Conservation (phyloP, 2,888 invertebrate genomes). For the Diachrysia chrysitis region DNA sequence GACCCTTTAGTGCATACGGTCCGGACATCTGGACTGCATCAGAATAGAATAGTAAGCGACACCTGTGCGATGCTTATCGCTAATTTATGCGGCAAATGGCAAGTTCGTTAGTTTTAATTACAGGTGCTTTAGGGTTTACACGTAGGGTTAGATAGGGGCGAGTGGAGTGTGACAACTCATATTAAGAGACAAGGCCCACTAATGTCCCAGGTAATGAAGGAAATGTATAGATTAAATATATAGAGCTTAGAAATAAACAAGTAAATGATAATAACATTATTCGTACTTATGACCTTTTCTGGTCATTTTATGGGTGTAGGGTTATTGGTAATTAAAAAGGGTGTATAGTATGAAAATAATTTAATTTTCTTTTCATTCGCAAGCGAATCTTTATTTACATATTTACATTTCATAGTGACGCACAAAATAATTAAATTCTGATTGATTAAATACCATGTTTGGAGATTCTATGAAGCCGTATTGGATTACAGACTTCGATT, state of each 20-base stretch:
- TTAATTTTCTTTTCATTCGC: constrained; percentile 65
- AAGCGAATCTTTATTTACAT: constrained; percentile 57
- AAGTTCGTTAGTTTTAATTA: constrained; percentile 50
- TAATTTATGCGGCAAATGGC: constrained; percentile 64
- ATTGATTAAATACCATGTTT: not conserved
- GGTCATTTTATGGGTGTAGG: not conserved
- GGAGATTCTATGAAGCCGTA: not conserved
- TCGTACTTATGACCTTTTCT: not conserved
- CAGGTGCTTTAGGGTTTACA: constrained; percentile 41
- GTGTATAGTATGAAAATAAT: constrained; percentile 65
- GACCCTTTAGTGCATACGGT: constrained; percentile 60
- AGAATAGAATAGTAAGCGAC: constrained; percentile 50
- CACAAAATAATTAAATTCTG: not conserved
- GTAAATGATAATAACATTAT: not conserved
- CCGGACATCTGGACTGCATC: constrained; percentile 59
- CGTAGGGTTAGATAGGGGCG: not conserved
- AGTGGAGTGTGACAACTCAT: not conserved
- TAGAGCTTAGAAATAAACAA: too few relatives aligned
- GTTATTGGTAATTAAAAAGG: constrained; percentile 36
- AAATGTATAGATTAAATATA: not conserved
- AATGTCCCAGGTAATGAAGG: not conserved
- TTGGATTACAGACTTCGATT: not conserved
- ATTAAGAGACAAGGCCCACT: not conserved
- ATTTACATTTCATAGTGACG: constrained; percentile 57
- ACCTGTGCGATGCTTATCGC: constrained; percentile 76